phyloP scores from a whole-genome alignment of 1,140 invertebrate species.

The Nomia melanderi region DNA sequence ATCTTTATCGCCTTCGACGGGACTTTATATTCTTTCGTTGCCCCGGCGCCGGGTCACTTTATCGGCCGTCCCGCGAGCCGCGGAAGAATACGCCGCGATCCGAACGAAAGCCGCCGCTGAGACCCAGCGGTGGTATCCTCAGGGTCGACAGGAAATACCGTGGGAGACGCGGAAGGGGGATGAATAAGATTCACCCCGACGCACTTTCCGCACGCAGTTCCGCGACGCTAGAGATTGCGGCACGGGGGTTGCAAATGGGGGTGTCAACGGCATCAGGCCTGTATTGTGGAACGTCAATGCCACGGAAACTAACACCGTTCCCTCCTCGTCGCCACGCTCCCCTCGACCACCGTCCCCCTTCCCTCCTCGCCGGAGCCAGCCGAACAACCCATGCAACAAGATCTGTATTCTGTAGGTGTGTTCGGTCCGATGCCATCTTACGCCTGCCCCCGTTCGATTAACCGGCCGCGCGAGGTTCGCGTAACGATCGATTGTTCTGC shows the following conservation, averaged over 20 bases:
- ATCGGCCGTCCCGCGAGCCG: neutral
- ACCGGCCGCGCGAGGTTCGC: constrained; percentile 36
- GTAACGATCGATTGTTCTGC: neutral
- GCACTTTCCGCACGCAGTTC: constrained; percentile 59
- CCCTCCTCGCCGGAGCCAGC: constrained; percentile 42
- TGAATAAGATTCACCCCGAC: constrained; percentile 72
- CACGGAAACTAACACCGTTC: constrained; percentile 74
- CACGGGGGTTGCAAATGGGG: constrained; percentile 69
- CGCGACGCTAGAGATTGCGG: constrained; percentile 64
- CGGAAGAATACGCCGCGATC: neutral
- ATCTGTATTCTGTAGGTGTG: constrained; percentile 59
- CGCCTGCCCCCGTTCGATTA: constrained; percentile 65
- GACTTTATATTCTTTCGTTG: constrained; percentile 11
- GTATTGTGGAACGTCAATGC: constrained; percentile 75
- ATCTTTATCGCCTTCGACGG: constrained; percentile 28
- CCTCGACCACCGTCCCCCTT: too few species aligned
- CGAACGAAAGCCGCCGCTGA: neutral
- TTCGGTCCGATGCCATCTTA: constrained; percentile 63
- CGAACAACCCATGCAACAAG: constrained; percentile 39
- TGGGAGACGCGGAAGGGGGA: constrained; percentile 61
- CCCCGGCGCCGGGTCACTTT: neutral
- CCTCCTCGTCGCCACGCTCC: constrained; percentile 44
- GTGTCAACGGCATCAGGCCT: constrained; percentile 76
- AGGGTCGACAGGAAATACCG: constrained; percentile 50
- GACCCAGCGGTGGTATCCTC: neutral